phyloP scores from a whole-genome alignment of 1,140 invertebrate species.

The Sycophila sp. region DNA sequence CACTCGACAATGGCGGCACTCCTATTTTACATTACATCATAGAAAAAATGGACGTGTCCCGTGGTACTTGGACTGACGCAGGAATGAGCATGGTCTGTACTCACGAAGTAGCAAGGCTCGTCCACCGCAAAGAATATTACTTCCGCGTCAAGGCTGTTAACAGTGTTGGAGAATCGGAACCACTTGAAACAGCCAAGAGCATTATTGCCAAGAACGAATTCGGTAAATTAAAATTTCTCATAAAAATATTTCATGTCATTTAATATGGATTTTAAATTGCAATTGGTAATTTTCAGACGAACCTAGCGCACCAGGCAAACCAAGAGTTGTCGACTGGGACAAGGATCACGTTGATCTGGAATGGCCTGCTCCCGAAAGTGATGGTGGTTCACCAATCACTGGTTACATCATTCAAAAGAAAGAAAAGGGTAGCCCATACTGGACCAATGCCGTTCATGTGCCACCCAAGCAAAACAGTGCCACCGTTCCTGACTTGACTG shows the following conservation, averaged over 20 bases:
- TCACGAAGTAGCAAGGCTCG: slow-evolving; percentile 85
- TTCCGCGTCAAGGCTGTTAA: slow-evolving; percentile 95
- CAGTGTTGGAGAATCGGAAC: slow-evolving; percentile 93
- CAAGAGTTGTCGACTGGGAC: slow-evolving; percentile 88
- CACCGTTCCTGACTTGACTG: slow-evolving; percentile 87
- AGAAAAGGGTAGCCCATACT: slow-evolving; percentile 90
- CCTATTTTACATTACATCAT: slow-evolving; percentile 96
- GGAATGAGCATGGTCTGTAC: slow-evolving; percentile 86
- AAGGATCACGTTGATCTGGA: slow-evolving; percentile 91
- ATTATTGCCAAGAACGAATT: slow-evolving; percentile 95
- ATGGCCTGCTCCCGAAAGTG: slow-evolving; percentile 86
- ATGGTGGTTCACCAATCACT: slow-evolving; percentile 91
- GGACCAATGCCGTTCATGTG: slow-evolving; percentile 90
- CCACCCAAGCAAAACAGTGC: slow-evolving; percentile 80
- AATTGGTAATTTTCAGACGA: slow-evolving; percentile 80
- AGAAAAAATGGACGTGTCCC: slow-evolving; percentile 96
- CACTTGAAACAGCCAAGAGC: slow-evolving; percentile 83
- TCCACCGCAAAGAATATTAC: slow-evolving; percentile 93
- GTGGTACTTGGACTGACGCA: slow-evolving; percentile 95
- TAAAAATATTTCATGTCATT: too few species aligned
- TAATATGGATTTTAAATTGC: too few species aligned
- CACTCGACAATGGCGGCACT: slow-evolving; percentile 90
- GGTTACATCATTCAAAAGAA: slow-evolving; percentile 97
- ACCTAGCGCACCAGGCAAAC: slow-evolving; percentile 90
- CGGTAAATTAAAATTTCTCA: too few species aligned